Percentiles rank a stretch among this genome's conserved stretches.
Conservation (phyloP, 2,797 vertebrate species). For the Tauraco hartlaubi region DNA sequence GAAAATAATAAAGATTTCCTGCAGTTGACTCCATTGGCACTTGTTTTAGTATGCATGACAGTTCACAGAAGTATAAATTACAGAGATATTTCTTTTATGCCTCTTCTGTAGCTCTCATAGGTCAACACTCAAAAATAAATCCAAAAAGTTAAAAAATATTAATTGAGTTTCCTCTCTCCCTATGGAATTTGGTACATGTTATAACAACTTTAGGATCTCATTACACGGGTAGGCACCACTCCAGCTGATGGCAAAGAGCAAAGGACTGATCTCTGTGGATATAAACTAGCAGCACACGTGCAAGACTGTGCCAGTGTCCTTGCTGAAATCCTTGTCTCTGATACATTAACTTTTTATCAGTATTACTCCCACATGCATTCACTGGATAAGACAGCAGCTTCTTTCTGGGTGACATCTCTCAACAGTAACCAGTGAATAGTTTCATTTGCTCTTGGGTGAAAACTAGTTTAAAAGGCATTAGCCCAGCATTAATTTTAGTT, state of each 20-base stretch:
- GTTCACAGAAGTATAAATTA: constrained; percentile 40
- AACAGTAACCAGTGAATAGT: background rate
- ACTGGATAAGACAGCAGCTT: background rate
- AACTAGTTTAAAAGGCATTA: constrained; percentile 8
- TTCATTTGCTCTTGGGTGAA: background rate
- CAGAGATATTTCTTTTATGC: background rate
- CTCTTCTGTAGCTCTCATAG: background rate
- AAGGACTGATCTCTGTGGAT: background rate
- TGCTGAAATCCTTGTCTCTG: constrained; percentile 4
- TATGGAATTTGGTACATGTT: background rate
- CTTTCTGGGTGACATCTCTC: background rate
- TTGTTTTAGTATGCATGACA: constrained; percentile 14
- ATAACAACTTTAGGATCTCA: background rate
- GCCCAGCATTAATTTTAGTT: background rate
- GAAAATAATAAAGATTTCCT: constrained; percentile 77
- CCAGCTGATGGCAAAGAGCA: background rate
- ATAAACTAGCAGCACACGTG: background rate
- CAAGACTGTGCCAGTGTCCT: background rate
- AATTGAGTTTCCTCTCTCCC: background rate
- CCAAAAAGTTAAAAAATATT: background rate
- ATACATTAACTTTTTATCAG: background rate
- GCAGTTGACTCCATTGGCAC: constrained; percentile 40
- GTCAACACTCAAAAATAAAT: background rate
- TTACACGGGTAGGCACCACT: background rate
- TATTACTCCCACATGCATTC: background rate